Base-by-base conservation (phyloP, 23 tunicate genomes). In the Halocynthia roretzi region DNA sequence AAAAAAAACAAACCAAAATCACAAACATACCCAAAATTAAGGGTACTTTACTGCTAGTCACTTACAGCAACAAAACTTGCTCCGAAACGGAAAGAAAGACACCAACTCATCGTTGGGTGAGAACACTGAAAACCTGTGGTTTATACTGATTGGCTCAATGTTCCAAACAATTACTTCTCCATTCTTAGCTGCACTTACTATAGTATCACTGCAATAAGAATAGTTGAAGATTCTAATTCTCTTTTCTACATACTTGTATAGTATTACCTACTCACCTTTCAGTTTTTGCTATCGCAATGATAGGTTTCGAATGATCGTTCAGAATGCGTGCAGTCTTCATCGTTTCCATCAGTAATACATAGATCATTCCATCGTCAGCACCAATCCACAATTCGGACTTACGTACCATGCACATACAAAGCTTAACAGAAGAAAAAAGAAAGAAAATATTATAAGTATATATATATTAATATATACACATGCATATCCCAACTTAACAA, bases 381-480 rank as follows among this genome's bases (percentile, higher is more conserved):
- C 95, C 95, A 12, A 88, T 87, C 95, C 95, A 88, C 67, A 88
- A 61, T 56, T 88, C 95, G 14, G 72, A 53, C 11, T 54, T 70
- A 40, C 31, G 53, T 10, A 78, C 71, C 65, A 83, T 54, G 52
- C 56, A 66, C 86, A 83, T 48, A n/a, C 81, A 75, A 64, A 6
- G 21, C 86, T 83, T 56, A 8, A 56, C 51, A 82, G 8, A 10
- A 10, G 6, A 9, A 70, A 67, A n/a, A 15, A 15, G 31, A 67
- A 11, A 0, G 5, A 0, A 20, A 0, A 67, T 67, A 15, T 11
- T 17, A 22, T 15, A 17, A 58, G 64, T 58, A 58, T 58, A 58
- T 58, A 58, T 17, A 58, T 17, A 58, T 58, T 58, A 58, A n/a
- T 58, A 15, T 58, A 14, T 15, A 58, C 21, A 11, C 31, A 58